These are phyloP conservation scores for Drosophila tropicalis DNA, from an alignment of 1,140 invertebrate species.

Conservation along the genomic window DNA sequence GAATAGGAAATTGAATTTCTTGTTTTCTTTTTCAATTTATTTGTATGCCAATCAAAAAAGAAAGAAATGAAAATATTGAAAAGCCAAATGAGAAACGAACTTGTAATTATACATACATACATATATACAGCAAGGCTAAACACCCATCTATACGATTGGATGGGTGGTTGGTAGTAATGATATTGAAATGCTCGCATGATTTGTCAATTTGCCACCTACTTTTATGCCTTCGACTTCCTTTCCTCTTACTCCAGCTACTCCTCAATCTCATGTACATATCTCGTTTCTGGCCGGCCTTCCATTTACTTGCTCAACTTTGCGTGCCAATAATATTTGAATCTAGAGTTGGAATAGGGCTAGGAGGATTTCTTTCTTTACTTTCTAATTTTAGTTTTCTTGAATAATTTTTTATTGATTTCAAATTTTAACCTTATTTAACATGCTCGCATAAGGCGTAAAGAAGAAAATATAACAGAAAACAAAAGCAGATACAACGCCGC, in stretches of 20 bases:
- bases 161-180: constrained; percentile 24
- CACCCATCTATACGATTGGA: neutral
- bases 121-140: neutral
- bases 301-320: constrained; percentile 39
- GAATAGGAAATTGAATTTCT: constrained; percentile 26
- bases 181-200: constrained; percentile 56
- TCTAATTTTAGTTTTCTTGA: constrained; percentile 78
- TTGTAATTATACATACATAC: constrained; percentile 22
- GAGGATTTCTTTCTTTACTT: neutral
- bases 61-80: neutral
- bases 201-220: constrained; percentile 55
- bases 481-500: constrained; percentile 44
- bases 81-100: constrained; percentile 24
- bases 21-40: constrained; percentile 16
- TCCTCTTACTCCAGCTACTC: neutral
- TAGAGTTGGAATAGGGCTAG: no score
- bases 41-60: constrained; percentile 3
- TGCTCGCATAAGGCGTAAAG: constrained; percentile 32
- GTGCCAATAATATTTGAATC: constrained; percentile 43
- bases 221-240: neutral
- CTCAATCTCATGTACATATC: no score
- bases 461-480: neutral
- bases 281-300: neutral
- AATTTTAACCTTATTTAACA: constrained; percentile 80
- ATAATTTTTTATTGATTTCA: constrained; percentile 82